These are phyloP conservation scores for Sebastes hubbsi DNA, from an alignment of 2,797 vertebrate genomes.

Conservation along the genomic window DNA sequence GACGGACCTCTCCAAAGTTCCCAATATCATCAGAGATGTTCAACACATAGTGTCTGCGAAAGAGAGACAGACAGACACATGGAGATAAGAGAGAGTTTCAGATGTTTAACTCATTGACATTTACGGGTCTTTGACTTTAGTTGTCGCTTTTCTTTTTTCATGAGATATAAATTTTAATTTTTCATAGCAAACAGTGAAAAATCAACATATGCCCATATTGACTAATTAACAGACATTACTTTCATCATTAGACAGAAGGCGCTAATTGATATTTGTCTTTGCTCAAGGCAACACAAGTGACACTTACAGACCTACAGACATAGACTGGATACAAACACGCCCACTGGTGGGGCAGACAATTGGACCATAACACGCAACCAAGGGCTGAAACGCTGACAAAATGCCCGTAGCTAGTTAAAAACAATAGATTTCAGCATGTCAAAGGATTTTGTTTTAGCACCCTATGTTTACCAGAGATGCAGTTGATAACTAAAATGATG, in stretches of 20 bases:
- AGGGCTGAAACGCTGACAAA: background rate
- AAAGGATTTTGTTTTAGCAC: too few species aligned
- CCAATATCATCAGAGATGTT: constrained; percentile 94
- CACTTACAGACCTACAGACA: background rate
- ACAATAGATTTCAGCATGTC: background rate
- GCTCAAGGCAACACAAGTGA: background rate
- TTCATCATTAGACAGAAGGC: too few species aligned
- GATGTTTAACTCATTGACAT: background rate
- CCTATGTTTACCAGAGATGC: too few species aligned
- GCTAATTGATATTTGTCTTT: background rate
- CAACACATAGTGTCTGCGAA: constrained; percentile 90
- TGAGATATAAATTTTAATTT: background rate
- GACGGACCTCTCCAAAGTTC: constrained; percentile 92
- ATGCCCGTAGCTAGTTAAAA: background rate
- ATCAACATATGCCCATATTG: background rate
- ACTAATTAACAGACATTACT: too few species aligned
- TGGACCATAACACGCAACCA: too few species aligned
- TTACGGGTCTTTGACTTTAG: background rate
- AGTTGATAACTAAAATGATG: too few species aligned
- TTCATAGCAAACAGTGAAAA: background rate
- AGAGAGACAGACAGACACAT: background rate
- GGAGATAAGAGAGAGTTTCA: background rate
- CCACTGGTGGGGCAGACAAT: too few species aligned
- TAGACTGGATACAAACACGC: background rate
- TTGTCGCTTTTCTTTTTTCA: background rate